Conservation (phyloP, 2,797 vertebrate species). For the Benthosema pterotum region DNA sequence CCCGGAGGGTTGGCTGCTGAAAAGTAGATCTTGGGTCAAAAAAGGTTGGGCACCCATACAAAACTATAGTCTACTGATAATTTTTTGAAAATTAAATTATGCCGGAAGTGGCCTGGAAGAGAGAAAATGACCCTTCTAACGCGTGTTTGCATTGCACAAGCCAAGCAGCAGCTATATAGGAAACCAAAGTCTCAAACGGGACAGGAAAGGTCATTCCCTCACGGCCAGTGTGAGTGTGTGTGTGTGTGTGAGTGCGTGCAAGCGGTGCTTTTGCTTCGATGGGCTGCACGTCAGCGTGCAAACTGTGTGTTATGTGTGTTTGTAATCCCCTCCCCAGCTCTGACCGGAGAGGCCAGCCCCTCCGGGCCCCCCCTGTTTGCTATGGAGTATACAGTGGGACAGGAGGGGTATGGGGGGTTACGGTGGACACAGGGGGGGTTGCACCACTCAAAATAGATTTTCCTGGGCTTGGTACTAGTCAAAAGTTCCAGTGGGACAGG, state of each 20-base stretch:
- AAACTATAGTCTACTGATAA: too few species aligned
- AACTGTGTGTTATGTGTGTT: too few species aligned
- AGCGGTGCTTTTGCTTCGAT: too few species aligned
- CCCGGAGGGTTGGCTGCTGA: too few species aligned
- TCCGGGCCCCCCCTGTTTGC: constrained; percentile 25
- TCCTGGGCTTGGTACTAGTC: constrained; percentile 38
- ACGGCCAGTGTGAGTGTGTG: constrained; percentile 17
- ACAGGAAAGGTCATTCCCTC: constrained; percentile 54
- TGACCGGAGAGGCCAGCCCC: constrained; percentile 22
- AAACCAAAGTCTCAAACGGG: constrained; percentile 47
- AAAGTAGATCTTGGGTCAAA: too few species aligned
- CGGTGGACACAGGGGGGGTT: constrained; percentile 31
- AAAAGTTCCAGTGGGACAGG: constrained; percentile 27
- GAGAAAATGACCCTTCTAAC: neutral
- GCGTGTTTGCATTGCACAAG: constrained; percentile 29
- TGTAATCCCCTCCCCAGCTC: constrained; percentile 59
- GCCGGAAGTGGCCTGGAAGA: too few species aligned
- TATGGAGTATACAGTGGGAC: constrained; percentile 44
- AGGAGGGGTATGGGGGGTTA: constrained; percentile 10
- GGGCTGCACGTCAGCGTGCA: too few species aligned
- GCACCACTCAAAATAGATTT: constrained; percentile 65
- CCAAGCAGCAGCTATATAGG: constrained; percentile 32
- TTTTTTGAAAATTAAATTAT: too few species aligned
- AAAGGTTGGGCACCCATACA: too few species aligned
- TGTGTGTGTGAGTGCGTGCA: constrained; percentile 4